Evolutionary conservation across 1,140 invertebrate genomes (phyloP), one percentile per base, ranked within the genome.

Genomic region (Aphelenchoides fujianensis): DNA sequence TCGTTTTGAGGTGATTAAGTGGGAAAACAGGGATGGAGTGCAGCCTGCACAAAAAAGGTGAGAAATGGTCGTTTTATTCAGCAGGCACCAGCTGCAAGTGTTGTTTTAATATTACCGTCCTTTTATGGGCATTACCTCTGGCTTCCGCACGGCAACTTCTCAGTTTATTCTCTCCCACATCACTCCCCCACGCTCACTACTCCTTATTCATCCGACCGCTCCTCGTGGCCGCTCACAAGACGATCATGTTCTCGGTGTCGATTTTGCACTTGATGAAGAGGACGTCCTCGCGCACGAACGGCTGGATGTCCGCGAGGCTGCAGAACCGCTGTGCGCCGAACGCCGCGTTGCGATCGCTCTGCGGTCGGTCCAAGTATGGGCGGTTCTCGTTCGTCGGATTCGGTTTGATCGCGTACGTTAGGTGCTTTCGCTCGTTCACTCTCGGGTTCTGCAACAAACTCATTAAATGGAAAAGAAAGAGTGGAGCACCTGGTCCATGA

Each of bases 241-340:
- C 34, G 16, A 70, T 70, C 69, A 70, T 70, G 34, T 70, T 66
- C 19, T 70, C 69, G 0, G 69, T 70, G 69, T 96, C 93, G 0
- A 95, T 91, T 86, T 93, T 93, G 54, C 95, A 92, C 83, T 92
- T 89, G 70, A 97, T 89, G 79, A 94, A 95, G 84, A 97, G 89
- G 0, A 91, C 91, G 82, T 96, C 92, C 75, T 95, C 92, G 83
- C 91, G 92, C 74, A 96, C 88, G 82, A 94, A 97, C 28, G 68
- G 66, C 28, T 74, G 53, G 3, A 79, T 19, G 12, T 85, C 85
- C 2, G 79, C 77, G 16, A 84, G 77, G 12, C 73, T 71, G n/a
- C 82, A 80, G 73, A 86, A 86, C 32, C 78, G 79, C 69, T 85
- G 82, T 0, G 85, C 85, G 2, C 85, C 85, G 70, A 86, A 86